Percentiles rank a stretch among this genome's conserved stretches.
Evolutionary conservation across 2,888 invertebrate species (phyloP).

Genomic region (Glaucopsyche alexis): DNA sequence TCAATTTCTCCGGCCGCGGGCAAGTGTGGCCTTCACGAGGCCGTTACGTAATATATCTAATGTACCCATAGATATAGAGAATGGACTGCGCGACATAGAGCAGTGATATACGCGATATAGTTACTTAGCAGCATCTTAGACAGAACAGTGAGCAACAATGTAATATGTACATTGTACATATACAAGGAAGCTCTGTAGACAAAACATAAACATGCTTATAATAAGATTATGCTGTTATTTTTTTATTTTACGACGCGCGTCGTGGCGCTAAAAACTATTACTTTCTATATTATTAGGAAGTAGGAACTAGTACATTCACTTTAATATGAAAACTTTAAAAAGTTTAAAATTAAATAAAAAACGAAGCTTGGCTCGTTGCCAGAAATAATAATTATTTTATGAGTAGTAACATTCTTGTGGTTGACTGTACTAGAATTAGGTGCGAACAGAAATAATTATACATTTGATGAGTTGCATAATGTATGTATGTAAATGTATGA

Average conservation of each 20-base stretch:
- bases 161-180: too few species aligned
- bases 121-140: too few species aligned
- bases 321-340: too few species aligned
- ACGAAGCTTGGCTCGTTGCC: too few species aligned
- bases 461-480: conserved; percentile 6
- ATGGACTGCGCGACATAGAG: background rate
- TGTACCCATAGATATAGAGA: background rate
- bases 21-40: conserved; percentile 35
- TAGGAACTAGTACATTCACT: too few species aligned
- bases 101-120: too few species aligned
- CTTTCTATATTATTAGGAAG: too few species aligned
- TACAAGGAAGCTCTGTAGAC: too few species aligned
- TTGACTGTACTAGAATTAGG: background rate
- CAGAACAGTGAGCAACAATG: too few species aligned
- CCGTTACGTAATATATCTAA: conserved; percentile 22
- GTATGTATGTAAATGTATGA: background rate
- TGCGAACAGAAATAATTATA: background rate
- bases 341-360: too few species aligned
- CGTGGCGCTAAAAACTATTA: background rate
- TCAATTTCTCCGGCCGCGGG: conserved; percentile 47
- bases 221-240: too few species aligned
- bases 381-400: background rate
- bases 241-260: background rate
- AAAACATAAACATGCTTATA: too few species aligned
- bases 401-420: background rate